Evolutionary conservation across 2,113 vertebrate genomes (phyloP).

Genomic region (Mirza zaza): DNA sequence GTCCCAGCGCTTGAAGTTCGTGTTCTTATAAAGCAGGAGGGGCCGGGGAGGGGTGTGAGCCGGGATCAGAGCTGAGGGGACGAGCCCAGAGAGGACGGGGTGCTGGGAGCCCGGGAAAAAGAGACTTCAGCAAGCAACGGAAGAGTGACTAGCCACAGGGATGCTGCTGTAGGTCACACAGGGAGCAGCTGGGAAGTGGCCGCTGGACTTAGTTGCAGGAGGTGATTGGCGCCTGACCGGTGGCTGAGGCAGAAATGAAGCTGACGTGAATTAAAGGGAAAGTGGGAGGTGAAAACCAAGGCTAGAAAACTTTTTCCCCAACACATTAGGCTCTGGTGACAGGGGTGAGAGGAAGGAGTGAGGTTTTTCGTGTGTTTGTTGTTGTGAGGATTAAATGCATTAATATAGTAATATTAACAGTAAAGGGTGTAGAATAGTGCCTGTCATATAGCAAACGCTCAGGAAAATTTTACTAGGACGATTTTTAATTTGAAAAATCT

Average conservation of each 20-base stretch:
- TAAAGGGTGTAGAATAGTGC: background rate
- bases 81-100: background rate
- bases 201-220: background rate
- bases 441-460: background rate
- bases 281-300: background rate
- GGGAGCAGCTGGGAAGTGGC: no score
- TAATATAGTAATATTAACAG: no score
- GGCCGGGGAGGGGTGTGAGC: background rate
- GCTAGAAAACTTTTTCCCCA: accelerated
- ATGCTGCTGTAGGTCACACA: background rate
- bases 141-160: background rate
- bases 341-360: background rate
- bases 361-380: no score
- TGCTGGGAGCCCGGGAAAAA: background rate
- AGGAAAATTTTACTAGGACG: no score
- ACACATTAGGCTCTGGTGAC: background rate
- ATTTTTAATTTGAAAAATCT: background rate
- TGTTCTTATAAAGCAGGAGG: background rate
- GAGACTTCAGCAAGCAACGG: background rate
- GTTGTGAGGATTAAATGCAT: background rate
- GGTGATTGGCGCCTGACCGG: no score
- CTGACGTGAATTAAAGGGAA: background rate
- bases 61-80: background rate
- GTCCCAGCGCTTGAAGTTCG: background rate
- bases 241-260: background rate